Evolutionary conservation across 2,888 invertebrate genomes (phyloP), one percentile per base, ranked within the genome.

Genomic region (Pristionchus exspectatus): DNA sequence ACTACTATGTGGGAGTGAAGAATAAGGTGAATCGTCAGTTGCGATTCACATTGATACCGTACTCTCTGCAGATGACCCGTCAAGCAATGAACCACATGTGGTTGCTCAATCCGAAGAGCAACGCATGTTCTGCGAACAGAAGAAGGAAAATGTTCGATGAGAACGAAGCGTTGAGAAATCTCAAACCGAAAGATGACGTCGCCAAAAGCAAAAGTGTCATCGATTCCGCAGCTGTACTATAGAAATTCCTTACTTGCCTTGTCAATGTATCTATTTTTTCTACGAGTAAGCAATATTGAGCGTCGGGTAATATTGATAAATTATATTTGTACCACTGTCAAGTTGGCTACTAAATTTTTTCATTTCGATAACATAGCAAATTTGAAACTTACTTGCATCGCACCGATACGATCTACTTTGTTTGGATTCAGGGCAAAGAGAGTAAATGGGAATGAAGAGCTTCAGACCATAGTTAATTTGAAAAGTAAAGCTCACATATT

Each of bases 1-100:
- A 94, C 89, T 95, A 92, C 90, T 94, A 95, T 89, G 91, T 93
- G 38, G 94, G 94, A 66, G 93, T 92, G n/a, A 89, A 91, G 33
- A 93, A 93, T 86, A 94, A 95, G 90, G 93, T 92, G 21, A 56
- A 56, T 21, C 56, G 1, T n/a, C 72, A 72, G 72, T 33, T 30
- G 21, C 18, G 56, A 56, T 56, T 56, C 56, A 16, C 5, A 56
- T 7, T n/a, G 12, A 12, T 69, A 72, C 72, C 30, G 72, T 72
- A 72, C n/a, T 24, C 24, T 4, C 44, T 74, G 63, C 63, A 90
- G 90, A 91, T 92, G 90, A 91, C 93, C 16, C 90, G 93, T 27
- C 94, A 94, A 87, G 93, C 94, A 9, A 66, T 94, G 87, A 93
- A 94, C 88, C 92, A 92, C 27, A 90, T 93, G 69, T 94, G 94